Evolutionary conservation across 1,140 invertebrate species (phyloP).

Genomic region (Lasioglossum baleicum): DNA sequence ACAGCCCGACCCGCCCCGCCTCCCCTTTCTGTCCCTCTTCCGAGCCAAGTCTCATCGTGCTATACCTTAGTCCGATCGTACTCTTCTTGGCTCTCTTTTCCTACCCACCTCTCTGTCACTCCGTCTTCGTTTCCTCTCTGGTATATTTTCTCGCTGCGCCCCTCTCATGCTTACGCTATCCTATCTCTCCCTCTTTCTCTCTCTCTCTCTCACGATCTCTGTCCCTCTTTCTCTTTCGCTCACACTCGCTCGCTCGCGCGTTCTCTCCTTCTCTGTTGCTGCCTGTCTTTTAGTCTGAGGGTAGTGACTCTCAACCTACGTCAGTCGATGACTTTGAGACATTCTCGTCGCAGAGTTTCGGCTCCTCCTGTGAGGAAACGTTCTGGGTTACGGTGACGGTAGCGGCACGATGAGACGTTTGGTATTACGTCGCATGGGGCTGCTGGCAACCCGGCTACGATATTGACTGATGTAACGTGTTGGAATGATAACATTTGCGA

Average conservation of each 20-base stretch:
- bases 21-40: constrained; percentile 33
- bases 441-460: neutral
- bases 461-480: neutral
- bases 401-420: neutral
- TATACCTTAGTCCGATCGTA: constrained; percentile 67
- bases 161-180: neutral
- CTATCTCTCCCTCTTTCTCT: neutral
- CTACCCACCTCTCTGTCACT: constrained; percentile 6
- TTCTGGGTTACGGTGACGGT: constrained; percentile 5
- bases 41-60: constrained; percentile 64
- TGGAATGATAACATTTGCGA: no score
- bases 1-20: constrained; percentile 11
- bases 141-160: neutral
- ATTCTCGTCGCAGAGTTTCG: neutral
- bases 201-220: neutral
- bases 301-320: constrained; percentile 48
- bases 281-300: constrained; percentile 18
- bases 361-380: neutral
- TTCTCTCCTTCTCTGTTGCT: neutral
- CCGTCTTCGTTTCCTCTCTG: neutral
- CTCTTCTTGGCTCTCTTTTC: constrained; percentile 41
- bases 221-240: neutral
- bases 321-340: constrained; percentile 29
- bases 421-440: neutral
- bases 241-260: neutral